phyloP scores from a whole-genome alignment of 1,140 invertebrate genomes.

The Bombyx mori region DNA sequence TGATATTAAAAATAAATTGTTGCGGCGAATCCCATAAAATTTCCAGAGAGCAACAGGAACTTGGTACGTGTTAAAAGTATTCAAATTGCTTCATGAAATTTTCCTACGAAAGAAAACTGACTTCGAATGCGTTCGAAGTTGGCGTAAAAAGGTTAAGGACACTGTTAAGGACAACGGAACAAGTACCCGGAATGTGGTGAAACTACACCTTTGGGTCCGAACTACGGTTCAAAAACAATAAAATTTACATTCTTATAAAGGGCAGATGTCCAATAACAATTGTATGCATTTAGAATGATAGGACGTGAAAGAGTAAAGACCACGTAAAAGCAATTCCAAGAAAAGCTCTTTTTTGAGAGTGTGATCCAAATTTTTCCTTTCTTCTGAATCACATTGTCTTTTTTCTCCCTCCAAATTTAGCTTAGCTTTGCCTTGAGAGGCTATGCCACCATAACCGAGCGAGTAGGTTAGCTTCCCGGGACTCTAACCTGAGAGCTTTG shows the following conservation, averaged over 20 bases:
- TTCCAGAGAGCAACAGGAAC: no score
- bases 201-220: slow-evolving; percentile 23
- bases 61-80: neutral
- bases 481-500: no score
- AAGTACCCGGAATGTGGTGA: slow-evolving; percentile 14
- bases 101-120: neutral
- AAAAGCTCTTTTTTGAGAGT: neutral
- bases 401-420: no score
- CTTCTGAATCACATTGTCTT: neutral
- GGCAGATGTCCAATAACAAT: slow-evolving; percentile 23
- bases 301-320: neutral
- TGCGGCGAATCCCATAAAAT: no score
- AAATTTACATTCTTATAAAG: slow-evolving; percentile 39
- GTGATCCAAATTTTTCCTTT: neutral
- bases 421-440: no score
- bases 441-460: no score
- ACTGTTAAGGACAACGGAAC: slow-evolving; percentile 7
- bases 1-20: no score
- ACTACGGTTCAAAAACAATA: slow-evolving; percentile 27
- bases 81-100: neutral
- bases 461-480: no score
- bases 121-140: slow-evolving; percentile 7
- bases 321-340: neutral
- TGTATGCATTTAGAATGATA: neutral
- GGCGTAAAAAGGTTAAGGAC: slow-evolving; percentile 14